Conservation (phyloP, 2,113 vertebrate species). For the Dasypus novemcinctus region DNA sequence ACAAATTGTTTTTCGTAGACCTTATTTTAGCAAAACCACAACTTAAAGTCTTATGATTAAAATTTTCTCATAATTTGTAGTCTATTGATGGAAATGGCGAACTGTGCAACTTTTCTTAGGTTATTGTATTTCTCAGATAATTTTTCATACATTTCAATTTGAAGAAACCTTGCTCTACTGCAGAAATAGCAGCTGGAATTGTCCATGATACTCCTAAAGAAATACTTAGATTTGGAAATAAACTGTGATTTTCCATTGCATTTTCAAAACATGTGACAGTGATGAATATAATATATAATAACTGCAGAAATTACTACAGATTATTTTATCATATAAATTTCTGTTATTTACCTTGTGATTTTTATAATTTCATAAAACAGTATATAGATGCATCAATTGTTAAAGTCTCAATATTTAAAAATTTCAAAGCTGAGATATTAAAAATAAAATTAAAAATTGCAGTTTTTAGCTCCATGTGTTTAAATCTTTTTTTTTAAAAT, state of each 20-base stretch:
- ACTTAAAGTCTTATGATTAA: background rate
- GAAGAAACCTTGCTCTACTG: background rate
- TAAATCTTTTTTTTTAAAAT: background rate
- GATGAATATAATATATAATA: background rate
- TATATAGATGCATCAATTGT: background rate
- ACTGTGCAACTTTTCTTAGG: background rate
- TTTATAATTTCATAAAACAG: background rate
- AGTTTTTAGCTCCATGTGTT: background rate
- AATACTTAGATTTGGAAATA: background rate
- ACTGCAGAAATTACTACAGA: background rate
- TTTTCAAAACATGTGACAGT: background rate
- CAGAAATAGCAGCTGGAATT: background rate
- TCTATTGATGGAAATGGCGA: background rate
- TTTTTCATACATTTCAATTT: background rate
- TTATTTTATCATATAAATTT: background rate
- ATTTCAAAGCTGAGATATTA: background rate
- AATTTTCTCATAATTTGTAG: background rate
- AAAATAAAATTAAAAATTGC: background rate
- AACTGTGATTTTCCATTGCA: background rate
- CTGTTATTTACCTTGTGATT: background rate
- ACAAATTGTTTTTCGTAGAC: background rate
- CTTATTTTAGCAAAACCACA: background rate
- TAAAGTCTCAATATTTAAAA: background rate
- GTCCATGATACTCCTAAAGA: background rate
- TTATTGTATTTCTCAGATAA: background rate